phyloP scores from a whole-genome alignment of 2,888 invertebrate species.

The Toxonevra muliebris region DNA sequence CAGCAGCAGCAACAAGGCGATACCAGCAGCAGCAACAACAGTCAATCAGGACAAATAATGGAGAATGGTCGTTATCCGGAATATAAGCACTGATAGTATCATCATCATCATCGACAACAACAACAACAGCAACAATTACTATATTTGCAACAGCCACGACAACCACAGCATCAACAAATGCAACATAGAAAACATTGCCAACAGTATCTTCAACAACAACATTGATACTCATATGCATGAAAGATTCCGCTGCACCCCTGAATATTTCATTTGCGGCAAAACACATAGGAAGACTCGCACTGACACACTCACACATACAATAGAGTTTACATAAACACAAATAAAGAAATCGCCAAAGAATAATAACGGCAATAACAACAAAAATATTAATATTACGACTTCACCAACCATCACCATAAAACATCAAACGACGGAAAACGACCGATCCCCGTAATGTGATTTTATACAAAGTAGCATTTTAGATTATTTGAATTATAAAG shows the following conservation, averaged over 20 bases:
- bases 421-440: conserved; percentile 28
- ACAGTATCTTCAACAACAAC: conserved; percentile 22
- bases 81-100: conserved; percentile 77
- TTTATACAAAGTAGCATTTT: conserved; percentile 47
- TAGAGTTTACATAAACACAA: too few species aligned
- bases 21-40: conserved; percentile 64
- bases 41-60: conserved; percentile 67
- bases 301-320: too few species aligned
- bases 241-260: too few species aligned
- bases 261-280: too few species aligned
- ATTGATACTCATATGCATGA: not conserved
- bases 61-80: conserved; percentile 76
- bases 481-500: conserved; percentile 42
- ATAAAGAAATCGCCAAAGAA: conserved; percentile 13
- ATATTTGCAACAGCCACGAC: conserved; percentile 27
- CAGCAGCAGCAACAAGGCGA: conserved; percentile 56
- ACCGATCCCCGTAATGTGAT: conserved; percentile 44
- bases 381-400: conserved; percentile 35
- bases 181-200: conserved; percentile 11
- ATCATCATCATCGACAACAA: conserved; percentile 33
- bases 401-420: conserved; percentile 28
- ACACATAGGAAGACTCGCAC: not conserved
- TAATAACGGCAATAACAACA: conserved; percentile 32
- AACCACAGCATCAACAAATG: conserved; percentile 15
- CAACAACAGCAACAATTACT: conserved; percentile 39